Evolutionary conservation across 2,797 vertebrate species (phyloP).

Genomic region (Apodemus agrarius): DNA sequence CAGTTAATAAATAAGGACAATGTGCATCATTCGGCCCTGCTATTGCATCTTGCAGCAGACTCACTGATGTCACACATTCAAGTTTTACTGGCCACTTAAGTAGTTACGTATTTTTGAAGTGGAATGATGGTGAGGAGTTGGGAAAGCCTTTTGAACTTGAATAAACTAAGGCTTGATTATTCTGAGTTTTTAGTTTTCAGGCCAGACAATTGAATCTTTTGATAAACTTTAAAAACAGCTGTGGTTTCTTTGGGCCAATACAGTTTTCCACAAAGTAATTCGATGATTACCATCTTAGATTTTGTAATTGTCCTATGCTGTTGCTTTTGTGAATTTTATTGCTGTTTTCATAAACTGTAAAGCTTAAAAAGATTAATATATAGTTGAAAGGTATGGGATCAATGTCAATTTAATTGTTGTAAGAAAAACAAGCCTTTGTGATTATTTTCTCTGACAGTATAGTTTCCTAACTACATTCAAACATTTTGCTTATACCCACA

Average conservation of each 20-base stretch:
- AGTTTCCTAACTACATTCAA: not conserved
- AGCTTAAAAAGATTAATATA: not conserved
- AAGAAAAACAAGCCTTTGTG: not conserved
- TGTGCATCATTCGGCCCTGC: not conserved
- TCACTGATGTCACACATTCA: not conserved
- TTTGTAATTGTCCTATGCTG: slow-evolving; percentile 8
- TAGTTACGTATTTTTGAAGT: slow-evolving; percentile 39
- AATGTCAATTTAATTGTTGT: slow-evolving; percentile 9
- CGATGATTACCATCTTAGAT: slow-evolving; percentile 40
- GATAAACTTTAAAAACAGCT: slow-evolving; percentile 19
- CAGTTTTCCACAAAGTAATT: slow-evolving; percentile 16
- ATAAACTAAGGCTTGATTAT: slow-evolving; percentile 41
- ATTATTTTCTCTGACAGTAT: not conserved
- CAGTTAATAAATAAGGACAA: slow-evolving; percentile 68
- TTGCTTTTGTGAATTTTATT: slow-evolving; percentile 25
- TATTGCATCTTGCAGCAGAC: not conserved
- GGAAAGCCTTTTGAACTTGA: slow-evolving; percentile 65
- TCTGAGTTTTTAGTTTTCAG: slow-evolving; percentile 15
- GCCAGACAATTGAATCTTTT: slow-evolving; percentile 45
- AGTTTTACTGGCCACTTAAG: slow-evolving; percentile 38
- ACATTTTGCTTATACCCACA: not conserved
- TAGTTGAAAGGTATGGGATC: not conserved
- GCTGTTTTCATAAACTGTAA: not conserved
- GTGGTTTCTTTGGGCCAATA: not conserved
- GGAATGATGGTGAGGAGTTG: slow-evolving; percentile 5